phyloP scores from a whole-genome alignment of 1,140 invertebrate species.

The Lutraria rhynchaena region DNA sequence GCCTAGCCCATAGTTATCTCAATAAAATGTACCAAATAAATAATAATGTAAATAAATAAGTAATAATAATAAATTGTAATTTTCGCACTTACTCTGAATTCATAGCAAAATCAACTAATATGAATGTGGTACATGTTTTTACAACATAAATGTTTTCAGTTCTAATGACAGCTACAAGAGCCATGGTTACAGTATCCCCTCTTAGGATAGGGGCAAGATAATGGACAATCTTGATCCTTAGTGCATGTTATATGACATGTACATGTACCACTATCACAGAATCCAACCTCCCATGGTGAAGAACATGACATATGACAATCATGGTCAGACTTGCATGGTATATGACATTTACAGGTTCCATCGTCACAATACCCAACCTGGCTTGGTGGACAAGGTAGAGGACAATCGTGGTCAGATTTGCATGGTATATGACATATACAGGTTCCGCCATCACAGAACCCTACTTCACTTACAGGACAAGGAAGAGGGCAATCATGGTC shows the following conservation, averaged over 20 bases:
- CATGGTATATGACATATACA: not conserved
- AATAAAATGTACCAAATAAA: no score
- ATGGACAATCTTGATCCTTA: slow-evolving; percentile 1
- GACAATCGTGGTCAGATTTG: not conserved
- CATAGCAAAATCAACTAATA: no score
- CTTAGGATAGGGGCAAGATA: not conserved
- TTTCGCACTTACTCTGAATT: no score
- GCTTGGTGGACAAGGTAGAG: not conserved
- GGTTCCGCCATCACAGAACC: not conserved
- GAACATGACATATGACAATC: not conserved
- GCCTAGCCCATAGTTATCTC: no score
- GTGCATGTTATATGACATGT: not conserved
- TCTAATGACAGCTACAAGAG: slow-evolving; percentile 3
- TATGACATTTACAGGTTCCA: slow-evolving; percentile 4
- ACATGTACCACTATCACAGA: not conserved
- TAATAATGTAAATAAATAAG: no score
- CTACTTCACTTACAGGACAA: not conserved
- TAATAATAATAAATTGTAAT: no score
- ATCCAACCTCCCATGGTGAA: not conserved
- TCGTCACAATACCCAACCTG: slow-evolving; percentile 14
- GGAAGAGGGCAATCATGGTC: slow-evolving; percentile 15
- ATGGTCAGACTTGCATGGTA: not conserved
- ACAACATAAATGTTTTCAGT: no score
- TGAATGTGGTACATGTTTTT: no score
- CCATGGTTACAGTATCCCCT: slow-evolving; percentile 2